Base-by-base conservation (phyloP, 64 coral and sea anemone genomes). In the Dendronephthya gigantea region DNA sequence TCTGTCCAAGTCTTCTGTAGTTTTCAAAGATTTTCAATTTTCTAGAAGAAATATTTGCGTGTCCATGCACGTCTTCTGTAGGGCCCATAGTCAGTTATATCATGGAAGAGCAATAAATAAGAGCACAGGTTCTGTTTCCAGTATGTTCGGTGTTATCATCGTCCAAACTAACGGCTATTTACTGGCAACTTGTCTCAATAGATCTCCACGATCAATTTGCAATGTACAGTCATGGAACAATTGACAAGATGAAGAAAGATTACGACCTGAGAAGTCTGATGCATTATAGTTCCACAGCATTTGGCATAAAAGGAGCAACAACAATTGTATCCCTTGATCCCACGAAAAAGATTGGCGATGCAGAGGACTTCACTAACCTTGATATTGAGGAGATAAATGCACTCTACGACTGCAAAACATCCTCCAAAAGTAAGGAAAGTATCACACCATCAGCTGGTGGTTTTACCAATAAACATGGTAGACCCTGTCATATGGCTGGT, bases 381-480 rank as follows among this genome's bases (percentile, higher is more conserved):
- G 92, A 93, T 30, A 86, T 93, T 36, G 87, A 87, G 8, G 92
- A 90, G 37, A 93, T 93, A 74, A 90, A 93, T 47, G 40, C 85
- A 13, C 58, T 93, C 4, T 93, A 93, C 81, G 85, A 84, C 50
- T 93, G 92, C 49, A 45, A 85, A 85, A 32, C 34, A 59, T 31
- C 9, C 40, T 12, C 72, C 34, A 81, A n/a, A 6, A 15, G 58
- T 30, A n/a, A 66, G 58, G 58, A n/a, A n/a, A n/a, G n/a, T n/a
- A n/a, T n/a, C n/a, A n/a, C n/a, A n/a, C n/a, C n/a, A n/a, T n/a
- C n/a, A n/a, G n/a, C n/a, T n/a, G n/a, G n/a, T n/a, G n/a, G n/a
- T n/a, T n/a, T n/a, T n/a, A n/a, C n/a, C n/a, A n/a, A n/a, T n/a
- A n/a, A n/a, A n/a, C n/a, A n/a, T n/a, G n/a, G n/a, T n/a, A n/a